Conservation (phyloP, 2,888 invertebrate genomes). For the Lochmaea capreae region DNA sequence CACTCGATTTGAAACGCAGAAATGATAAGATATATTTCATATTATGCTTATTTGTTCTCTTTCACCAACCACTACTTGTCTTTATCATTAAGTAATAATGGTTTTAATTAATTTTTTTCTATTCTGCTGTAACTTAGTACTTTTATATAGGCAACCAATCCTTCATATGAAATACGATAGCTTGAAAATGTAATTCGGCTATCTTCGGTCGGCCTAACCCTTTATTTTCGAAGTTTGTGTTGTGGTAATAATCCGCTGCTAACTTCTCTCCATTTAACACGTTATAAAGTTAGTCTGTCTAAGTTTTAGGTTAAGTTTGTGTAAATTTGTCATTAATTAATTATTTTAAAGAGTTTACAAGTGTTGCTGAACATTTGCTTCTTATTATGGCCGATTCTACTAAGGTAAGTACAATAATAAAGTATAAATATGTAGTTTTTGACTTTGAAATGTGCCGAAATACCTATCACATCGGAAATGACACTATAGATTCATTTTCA, state of each 20-base stretch:
- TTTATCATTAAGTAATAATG: no score
- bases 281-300: constrained; percentile 21
- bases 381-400: constrained; percentile 45
- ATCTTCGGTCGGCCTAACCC: neutral
- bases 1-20: no score
- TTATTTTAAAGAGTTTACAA: constrained; percentile 27
- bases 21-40: no score
- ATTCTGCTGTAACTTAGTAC: neutral
- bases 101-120: no score
- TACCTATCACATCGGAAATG: constrained; percentile 10
- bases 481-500: neutral
- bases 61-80: no score
- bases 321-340: constrained; percentile 32
- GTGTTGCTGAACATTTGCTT: constrained; percentile 20
- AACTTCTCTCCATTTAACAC: constrained; percentile 37
- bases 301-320: constrained; percentile 46
- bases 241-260: constrained; percentile 17
- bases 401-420: constrained; percentile 41
- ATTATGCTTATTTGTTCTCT: no score
- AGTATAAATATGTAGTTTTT: neutral
- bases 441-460: constrained; percentile 12
- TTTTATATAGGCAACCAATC: neutral
- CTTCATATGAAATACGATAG: no score
- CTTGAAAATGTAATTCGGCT: neutral
- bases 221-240: neutral